Conservation (phyloP, 2,888 invertebrate species). For the Erebia aethiops region DNA sequence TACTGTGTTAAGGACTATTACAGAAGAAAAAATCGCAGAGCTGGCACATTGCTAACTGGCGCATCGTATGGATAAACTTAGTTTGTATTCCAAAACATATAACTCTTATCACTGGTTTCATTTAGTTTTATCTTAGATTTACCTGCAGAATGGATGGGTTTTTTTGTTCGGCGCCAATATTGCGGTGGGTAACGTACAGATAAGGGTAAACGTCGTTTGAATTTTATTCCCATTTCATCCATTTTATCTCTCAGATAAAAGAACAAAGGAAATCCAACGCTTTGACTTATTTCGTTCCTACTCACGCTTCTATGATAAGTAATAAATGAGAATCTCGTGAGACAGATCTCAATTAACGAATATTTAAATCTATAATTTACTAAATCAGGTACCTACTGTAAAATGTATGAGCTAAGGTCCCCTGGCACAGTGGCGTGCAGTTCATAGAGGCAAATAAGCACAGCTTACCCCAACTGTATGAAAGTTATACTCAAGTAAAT, state of each 20-base stretch:
- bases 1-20: too few relatives aligned
- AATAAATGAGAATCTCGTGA: too few relatives aligned
- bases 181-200: constrained; percentile 7
- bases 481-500: too few relatives aligned
- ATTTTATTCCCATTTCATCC: constrained; percentile 21
- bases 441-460: too few relatives aligned
- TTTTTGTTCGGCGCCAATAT: constrained; percentile 10
- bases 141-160: constrained; percentile 16
- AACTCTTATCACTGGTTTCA: neutral
- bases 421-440: too few relatives aligned
- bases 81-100: neutral
- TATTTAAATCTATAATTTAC: too few relatives aligned
- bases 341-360: too few relatives aligned
- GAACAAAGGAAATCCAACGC: constrained; percentile 22
- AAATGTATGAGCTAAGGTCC: too few relatives aligned
- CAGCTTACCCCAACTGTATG: too few relatives aligned
- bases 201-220: constrained; percentile 7
- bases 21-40: too few relatives aligned
- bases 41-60: too few relatives aligned
- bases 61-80: neutral
- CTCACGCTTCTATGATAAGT: neutral
- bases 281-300: neutral
- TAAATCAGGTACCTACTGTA: too few relatives aligned
- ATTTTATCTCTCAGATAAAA: constrained; percentile 17
- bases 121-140: constrained; percentile 5